phyloP scores from a whole-genome alignment of 2,113 vertebrate species.

The Microcebus lehilahytsara region DNA sequence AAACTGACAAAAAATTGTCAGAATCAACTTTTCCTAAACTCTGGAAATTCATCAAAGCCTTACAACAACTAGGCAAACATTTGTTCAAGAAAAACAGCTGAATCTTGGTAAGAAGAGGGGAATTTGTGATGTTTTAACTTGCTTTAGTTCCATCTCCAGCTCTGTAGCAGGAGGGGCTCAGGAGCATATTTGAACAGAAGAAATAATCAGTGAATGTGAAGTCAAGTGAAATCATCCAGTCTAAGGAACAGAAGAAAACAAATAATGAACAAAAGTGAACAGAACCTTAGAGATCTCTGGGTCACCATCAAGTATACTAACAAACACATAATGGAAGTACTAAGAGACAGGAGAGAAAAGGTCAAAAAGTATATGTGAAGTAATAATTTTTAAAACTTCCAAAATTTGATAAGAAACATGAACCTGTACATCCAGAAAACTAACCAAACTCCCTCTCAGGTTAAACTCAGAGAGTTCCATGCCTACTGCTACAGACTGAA shows the following conservation, averaged over 20 bases:
- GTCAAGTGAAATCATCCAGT: background rate
- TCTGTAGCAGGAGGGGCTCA: background rate
- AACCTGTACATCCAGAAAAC: background rate
- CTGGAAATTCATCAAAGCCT: background rate
- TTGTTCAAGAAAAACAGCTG: background rate
- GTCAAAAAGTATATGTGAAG: background rate
- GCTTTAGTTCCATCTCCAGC: background rate
- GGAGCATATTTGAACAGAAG: background rate
- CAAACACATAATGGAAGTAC: background rate
- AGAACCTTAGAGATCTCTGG: background rate
- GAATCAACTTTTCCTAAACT: background rate
- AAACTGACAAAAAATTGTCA: background rate
- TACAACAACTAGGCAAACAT: background rate
- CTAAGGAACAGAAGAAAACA: background rate
- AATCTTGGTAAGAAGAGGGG: background rate
- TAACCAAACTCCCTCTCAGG: background rate
- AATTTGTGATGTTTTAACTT: background rate
- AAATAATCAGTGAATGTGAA: background rate
- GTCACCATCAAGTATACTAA: background rate
- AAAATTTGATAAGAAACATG: background rate
- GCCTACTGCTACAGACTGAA: background rate
- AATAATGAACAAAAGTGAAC: background rate
- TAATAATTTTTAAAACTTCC: background rate
- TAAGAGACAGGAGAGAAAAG: background rate
- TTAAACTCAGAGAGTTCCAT: background rate